Conservation (phyloP, 2,113 vertebrate species). For the Deroptyus accipitrinus region DNA sequence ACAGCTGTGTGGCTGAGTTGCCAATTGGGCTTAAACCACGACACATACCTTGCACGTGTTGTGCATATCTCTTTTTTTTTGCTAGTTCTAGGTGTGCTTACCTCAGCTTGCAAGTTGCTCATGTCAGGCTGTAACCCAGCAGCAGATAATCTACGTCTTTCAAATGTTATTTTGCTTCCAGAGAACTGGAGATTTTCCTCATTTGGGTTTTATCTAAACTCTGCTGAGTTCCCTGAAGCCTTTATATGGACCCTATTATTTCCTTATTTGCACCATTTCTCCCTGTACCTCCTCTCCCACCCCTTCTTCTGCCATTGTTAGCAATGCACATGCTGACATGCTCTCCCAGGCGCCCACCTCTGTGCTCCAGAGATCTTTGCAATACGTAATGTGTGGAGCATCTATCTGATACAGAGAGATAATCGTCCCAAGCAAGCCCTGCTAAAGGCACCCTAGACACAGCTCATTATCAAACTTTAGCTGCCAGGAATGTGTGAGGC, state of each 20-base stretch:
- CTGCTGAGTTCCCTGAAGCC: slow-evolving; percentile 39
- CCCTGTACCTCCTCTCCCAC: neutral
- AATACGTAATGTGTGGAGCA: neutral
- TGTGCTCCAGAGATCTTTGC: neutral
- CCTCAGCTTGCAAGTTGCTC: slow-evolving; percentile 66
- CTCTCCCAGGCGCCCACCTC: neutral
- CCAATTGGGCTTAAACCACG: too few relatives aligned
- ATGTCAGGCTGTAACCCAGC: slow-evolving; percentile 35
- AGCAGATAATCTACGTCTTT: slow-evolving; percentile 65
- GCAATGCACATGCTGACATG: neutral
- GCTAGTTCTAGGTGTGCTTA: slow-evolving; percentile 55
- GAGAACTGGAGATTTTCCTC: slow-evolving; percentile 55
- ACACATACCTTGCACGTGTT: neutral
- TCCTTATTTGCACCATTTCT: neutral
- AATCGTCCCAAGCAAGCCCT: neutral
- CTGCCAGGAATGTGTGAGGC: neutral
- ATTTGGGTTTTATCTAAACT: slow-evolving; percentile 53
- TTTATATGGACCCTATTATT: neutral
- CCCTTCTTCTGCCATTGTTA: neutral
- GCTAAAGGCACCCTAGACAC: neutral
- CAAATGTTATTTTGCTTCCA: slow-evolving; percentile 63
- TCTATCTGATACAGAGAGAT: neutral
- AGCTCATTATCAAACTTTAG: neutral
- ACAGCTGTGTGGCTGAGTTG: too few relatives aligned
- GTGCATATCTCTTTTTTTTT: slow-evolving; percentile 7